These are phyloP conservation scores for Drosophila parvula DNA, from an alignment of 1,140 invertebrate species.

Conservation along the genomic window DNA sequence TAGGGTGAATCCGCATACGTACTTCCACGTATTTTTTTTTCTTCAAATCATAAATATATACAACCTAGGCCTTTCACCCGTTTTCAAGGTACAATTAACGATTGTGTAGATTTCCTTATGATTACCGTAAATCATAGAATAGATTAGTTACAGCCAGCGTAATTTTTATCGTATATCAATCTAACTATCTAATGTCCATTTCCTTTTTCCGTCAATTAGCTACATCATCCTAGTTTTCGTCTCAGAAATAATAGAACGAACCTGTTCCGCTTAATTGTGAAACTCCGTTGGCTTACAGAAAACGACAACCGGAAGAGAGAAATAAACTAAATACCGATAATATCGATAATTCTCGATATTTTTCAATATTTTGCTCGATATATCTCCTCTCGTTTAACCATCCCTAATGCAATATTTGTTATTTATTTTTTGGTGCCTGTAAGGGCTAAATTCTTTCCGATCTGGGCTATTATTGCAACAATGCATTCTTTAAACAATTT, in stretches of 20 bases:
- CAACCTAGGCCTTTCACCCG: conserved; percentile 15
- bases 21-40: conserved; percentile 17
- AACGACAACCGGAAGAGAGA: too few relatives aligned
- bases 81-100: conserved; percentile 14
- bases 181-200: neutral
- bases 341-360: too few relatives aligned
- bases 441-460: neutral
- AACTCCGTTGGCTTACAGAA: neutral
- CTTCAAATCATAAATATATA: conserved; percentile 11
- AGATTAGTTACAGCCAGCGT: conserved; percentile 26
- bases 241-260: neutral
- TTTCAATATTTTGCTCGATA: neutral
- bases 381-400: neutral
- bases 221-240: conserved; percentile 2
- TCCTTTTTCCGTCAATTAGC: neutral
- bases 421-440: neutral
- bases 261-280: neutral
- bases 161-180: conserved; percentile 2
- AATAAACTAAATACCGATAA: too few relatives aligned
- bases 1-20: conserved; percentile 19
- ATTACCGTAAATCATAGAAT: conserved; percentile 6
- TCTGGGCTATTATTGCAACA: neutral
- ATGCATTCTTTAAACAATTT: neutral
- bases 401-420: neutral
- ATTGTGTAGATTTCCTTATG: conserved; percentile 40